Conservation (phyloP, 2,888 invertebrate species). For the Luperina testacea region DNA sequence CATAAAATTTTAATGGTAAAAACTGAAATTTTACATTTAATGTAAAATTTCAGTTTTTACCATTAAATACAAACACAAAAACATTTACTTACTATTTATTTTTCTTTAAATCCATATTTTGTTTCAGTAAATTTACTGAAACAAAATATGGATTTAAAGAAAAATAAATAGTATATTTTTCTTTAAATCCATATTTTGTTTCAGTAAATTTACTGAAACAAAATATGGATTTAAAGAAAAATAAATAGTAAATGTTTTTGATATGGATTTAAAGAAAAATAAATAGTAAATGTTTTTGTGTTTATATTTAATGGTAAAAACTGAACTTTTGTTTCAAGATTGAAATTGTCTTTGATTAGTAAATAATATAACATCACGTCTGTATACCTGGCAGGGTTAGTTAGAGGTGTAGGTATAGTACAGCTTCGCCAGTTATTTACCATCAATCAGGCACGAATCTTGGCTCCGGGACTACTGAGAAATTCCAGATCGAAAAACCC, state of each 20-base stretch:
- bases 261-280: too few species aligned
- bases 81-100: too few species aligned
- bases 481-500: neutral
- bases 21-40: too few species aligned
- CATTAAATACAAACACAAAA: neutral
- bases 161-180: too few species aligned
- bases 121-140: conserved; percentile 14
- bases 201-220: conserved; percentile 14
- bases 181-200: neutral
- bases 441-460: too few species aligned
- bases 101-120: neutral
- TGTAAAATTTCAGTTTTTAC: conserved; percentile 6
- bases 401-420: neutral
- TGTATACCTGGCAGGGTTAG: too few species aligned
- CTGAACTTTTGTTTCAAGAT: neutral
- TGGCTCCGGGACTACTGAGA: neutral
- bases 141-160: neutral
- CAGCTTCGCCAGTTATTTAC: neutral
- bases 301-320: neutral
- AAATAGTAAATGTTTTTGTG: conserved; percentile 9
- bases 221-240: neutral
- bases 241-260: conserved; percentile 5
- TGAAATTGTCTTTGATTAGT: too few species aligned
- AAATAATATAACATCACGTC: too few species aligned
- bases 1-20: too few species aligned